Conservation (phyloP, 2,888 invertebrate species). For the Drosophila sordidapex region DNA sequence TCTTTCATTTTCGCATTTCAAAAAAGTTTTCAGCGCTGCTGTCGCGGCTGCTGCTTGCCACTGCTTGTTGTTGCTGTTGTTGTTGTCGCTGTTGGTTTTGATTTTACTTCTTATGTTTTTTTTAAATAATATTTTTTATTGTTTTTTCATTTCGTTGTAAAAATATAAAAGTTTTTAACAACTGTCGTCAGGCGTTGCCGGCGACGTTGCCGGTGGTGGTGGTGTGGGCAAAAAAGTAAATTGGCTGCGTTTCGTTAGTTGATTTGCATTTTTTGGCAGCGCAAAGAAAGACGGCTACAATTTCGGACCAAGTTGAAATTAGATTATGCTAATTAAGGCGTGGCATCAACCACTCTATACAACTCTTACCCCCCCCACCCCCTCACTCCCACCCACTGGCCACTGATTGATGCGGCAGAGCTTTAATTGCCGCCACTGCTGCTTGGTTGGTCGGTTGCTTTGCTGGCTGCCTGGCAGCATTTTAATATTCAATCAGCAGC, state of each 20-base stretch:
- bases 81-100: slow-evolving; percentile 21
- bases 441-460: not conserved
- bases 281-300: slow-evolving; percentile 29
- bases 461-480: slow-evolving; percentile 42
- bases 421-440: slow-evolving; percentile 58
- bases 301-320: slow-evolving; percentile 74
- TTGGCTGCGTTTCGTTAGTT: slow-evolving; percentile 50
- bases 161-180: slow-evolving; percentile 76
- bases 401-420: slow-evolving; percentile 70
- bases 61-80: slow-evolving; percentile 18
- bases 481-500: slow-evolving; percentile 79
- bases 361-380: not conserved
- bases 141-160: slow-evolving; percentile 78
- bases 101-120: slow-evolving; percentile 25
- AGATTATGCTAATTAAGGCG: slow-evolving; percentile 83
- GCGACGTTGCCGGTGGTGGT: not conserved
- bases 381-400: not conserved
- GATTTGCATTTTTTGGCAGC: slow-evolving; percentile 68
- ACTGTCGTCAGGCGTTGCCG: slow-evolving; percentile 50
- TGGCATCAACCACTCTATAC: slow-evolving; percentile 22
- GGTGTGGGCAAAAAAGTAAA: slow-evolving; percentile 14
- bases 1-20: slow-evolving; percentile 82
- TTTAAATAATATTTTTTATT: slow-evolving; percentile 63
- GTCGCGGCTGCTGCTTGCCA: slow-evolving; percentile 34
- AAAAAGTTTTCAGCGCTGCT: slow-evolving; percentile 60